Evolutionary conservation across 2,888 invertebrate genomes (phyloP), one percentile per base, ranked within the genome.

Genomic region (Neocrepidodera transversa): DNA sequence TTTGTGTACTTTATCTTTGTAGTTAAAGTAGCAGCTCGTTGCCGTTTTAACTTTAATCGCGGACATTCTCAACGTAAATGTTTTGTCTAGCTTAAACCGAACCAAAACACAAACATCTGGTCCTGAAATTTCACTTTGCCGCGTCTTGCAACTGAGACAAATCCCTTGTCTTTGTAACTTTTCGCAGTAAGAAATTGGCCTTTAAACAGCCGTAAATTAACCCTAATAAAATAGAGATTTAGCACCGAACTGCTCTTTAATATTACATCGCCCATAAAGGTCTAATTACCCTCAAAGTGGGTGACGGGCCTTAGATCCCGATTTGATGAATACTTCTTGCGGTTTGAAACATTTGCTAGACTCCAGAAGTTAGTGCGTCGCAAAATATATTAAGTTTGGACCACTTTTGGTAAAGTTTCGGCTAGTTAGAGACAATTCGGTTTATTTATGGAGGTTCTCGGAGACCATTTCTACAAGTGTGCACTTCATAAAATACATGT

Each of bases 161-260:
- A 42, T 42, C 26, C 7, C 45, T 26, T 14, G 45, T 45, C 45
- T 45, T 28, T 38, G 6, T 13, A 51, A 51, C 38, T 51, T 51
- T 51, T 10, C 14, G 10, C 17, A 17, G 49, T 30, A 52, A 52
- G 52, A 52, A 52, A 52, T 42, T 18, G 52, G 52, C 18, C 52
- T 42, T n/a, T 42, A 30, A 52, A 42, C 17, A 52, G 48, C 57
- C 63, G 60, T 62, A 62, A 63, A 66, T 64, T 62, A 60, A 62
- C 60, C 63, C 60, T 59, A 54, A 63, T 65, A 49, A 66, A 64
- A 60, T 58, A 60, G 52, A 50, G 60, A 62, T 62, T 62, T 60
- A 54, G 53, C 49, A 23, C 49, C 51, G 42, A 64, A 57, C 48
- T 62, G 49, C 58, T 60, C 60, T 61, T 64, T 62, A 62, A 64